A percentile compares a stretch with the other conserved stretches of the same genome.
These are phyloP conservation scores for Zaprionus davidi DNA, from an alignment of 1,140 invertebrate species.

Conservation along the genomic window DNA sequence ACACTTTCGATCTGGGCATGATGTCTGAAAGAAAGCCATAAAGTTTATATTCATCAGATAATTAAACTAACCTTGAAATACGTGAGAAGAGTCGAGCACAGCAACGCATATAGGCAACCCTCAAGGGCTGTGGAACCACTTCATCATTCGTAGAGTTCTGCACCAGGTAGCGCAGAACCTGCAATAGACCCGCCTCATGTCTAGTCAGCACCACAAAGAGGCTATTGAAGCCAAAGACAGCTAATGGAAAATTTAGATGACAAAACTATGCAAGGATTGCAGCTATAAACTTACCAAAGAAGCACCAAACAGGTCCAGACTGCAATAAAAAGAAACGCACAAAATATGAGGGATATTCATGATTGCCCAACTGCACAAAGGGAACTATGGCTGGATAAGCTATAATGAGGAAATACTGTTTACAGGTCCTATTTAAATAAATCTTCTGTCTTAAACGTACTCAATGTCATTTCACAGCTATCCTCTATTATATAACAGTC, in stretches of 20 bases:
- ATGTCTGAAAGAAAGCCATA: constrained; percentile 39
- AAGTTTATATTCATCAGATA: neutral
- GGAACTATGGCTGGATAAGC: constrained; percentile 69
- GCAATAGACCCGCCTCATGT: constrained; percentile 58
- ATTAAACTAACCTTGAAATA: constrained; percentile 48
- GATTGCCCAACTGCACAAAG: constrained; percentile 49
- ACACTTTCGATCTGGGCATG: constrained; percentile 58
- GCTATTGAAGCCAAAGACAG: constrained; percentile 71
- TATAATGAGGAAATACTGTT: constrained; percentile 7
- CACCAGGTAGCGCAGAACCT: constrained; percentile 57
- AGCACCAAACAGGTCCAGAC: constrained; percentile 62
- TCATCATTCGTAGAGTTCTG: constrained; percentile 54
- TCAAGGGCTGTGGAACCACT: constrained; percentile 39
- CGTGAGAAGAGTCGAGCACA: constrained; percentile 63
- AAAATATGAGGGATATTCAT: constrained; percentile 57
- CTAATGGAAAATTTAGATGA: constrained; percentile 9
- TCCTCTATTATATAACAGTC: constrained; percentile 63
- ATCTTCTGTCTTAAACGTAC: constrained; percentile 36
- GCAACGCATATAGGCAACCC: constrained; percentile 52
- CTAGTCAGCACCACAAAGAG: constrained; percentile 65
- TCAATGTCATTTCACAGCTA: constrained; percentile 64
- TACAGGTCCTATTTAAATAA: neutral
- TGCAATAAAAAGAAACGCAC: constrained; percentile 65
- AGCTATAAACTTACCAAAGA: constrained; percentile 39
- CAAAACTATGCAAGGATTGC: rapidly evolving